Evolutionary conservation across 2,797 vertebrate species (phyloP), one percentile per base, ranked within the genome.

Genomic region (Gymnothorax reevesii): DNA sequence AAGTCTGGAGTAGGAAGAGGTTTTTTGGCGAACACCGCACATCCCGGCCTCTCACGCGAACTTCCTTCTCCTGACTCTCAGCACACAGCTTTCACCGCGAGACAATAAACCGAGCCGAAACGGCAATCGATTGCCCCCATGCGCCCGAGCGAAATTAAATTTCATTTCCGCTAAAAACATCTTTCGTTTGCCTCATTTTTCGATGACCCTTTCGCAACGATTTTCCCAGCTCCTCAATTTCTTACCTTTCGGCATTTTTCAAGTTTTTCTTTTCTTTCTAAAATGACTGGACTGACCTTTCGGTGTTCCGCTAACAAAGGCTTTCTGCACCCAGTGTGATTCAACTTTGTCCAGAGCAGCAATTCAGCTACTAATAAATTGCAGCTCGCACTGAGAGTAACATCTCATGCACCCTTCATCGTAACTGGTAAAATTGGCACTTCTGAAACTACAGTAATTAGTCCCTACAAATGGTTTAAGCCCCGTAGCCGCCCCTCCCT

Each of bases 341-440:
- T 13, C 27, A 75, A 42, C 25, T 42, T 13, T 0, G 12, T 42
- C 27, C 15, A 17, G 25, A 75, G 71, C 3, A 33, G 8, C 71
- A 75, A 3, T 33, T 75, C 1, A 75, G 15, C 71, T 33, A 75
- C 27, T 75, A 75, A 17, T 42, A 86, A 82, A 83, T 60, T 80
- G 77, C 77, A 42, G 60, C 4, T 87, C 75, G 87, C 86, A 88
- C 87, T 87, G 82, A 83, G 85, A 85, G 82, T 87, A 82, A 57
- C 54, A 77, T 84, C 88, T 88, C 87, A 91, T 91, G 88, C 89
- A 90, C 87, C 89, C 89, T 86, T 52, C 88, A 90, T 89, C 89
- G 87, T 85, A 88, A 84, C 87, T 87, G 88, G 88, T 89, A 90
- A 90, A 87, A 90, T 88, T 88, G 87, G 57, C 84, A 88, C 42